These are phyloP conservation scores for Ceratina japonica DNA, from an alignment of 1,140 invertebrate genomes.

Conservation along the genomic window DNA sequence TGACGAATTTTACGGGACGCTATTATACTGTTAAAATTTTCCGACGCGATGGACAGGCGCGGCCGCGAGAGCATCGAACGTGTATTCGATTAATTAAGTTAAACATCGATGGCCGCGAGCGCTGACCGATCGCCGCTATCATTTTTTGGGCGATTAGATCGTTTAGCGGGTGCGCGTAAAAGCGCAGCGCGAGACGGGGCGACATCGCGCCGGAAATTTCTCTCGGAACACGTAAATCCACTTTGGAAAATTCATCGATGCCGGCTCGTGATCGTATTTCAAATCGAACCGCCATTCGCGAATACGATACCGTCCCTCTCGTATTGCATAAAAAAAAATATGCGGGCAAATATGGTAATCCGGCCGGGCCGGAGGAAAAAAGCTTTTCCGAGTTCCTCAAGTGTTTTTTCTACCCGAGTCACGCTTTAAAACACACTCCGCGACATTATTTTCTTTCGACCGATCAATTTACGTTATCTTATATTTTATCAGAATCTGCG, in stretches of 20 bases:
- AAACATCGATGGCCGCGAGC: not conserved
- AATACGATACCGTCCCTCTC: too few relatives aligned
- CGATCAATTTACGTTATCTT: too few relatives aligned
- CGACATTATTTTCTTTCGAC: too few relatives aligned
- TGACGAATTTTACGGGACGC: not conserved
- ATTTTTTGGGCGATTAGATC: not conserved
- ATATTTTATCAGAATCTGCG: too few relatives aligned
- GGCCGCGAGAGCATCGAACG: too few relatives aligned
- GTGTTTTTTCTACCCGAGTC: too few relatives aligned
- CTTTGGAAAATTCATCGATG: not conserved
- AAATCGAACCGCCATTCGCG: not conserved
- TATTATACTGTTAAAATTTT: too few relatives aligned
- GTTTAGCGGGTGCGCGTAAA: not conserved
- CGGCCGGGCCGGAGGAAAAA: too few relatives aligned
- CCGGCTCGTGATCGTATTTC: not conserved
- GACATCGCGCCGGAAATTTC: not conserved
- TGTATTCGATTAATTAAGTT: constrained; percentile 12
- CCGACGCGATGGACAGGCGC: too few relatives aligned
- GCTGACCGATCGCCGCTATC: not conserved
- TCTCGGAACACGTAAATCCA: not conserved
- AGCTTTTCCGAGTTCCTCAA: too few relatives aligned
- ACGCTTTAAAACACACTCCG: too few relatives aligned
- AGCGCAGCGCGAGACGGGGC: not conserved
- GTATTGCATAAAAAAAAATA: not conserved
- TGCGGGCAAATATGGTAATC: too few relatives aligned